phyloP scores from a whole-genome alignment of 2,113 vertebrate genomes.

The Labeo rohita region DNA sequence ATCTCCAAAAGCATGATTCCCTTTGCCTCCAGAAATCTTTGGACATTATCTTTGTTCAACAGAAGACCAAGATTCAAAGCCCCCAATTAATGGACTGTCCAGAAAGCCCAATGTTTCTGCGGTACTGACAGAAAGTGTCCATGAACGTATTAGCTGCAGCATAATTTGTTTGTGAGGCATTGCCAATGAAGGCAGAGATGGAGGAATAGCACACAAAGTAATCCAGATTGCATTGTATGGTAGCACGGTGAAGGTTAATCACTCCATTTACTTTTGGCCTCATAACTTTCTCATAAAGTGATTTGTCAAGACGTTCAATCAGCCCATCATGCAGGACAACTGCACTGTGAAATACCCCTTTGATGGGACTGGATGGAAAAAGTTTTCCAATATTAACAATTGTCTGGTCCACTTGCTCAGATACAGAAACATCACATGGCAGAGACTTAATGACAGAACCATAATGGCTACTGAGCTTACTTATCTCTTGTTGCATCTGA shows the following conservation, averaged over 20 bases:
- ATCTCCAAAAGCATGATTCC: slow-evolving; percentile 79
- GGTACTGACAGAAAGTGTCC: slow-evolving; percentile 83
- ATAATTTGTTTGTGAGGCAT: slow-evolving; percentile 81
- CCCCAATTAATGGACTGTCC: slow-evolving; percentile 88
- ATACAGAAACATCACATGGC: slow-evolving; percentile 75
- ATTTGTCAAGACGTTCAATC: slow-evolving; percentile 76
- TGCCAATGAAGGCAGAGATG: slow-evolving; percentile 83
- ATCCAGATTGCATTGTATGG: slow-evolving; percentile 75
- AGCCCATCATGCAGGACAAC: slow-evolving; percentile 80
- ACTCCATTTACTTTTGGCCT: slow-evolving; percentile 84
- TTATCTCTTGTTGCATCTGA: slow-evolving; percentile 75
- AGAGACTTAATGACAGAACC: slow-evolving; percentile 68
- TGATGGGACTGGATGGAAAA: slow-evolving; percentile 74
- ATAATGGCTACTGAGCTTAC: slow-evolving; percentile 69
- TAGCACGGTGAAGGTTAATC: slow-evolving; percentile 82
- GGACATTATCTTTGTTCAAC: slow-evolving; percentile 76
- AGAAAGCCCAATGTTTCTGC: slow-evolving; percentile 79
- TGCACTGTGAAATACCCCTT: slow-evolving; percentile 87
- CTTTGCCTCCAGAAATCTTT: slow-evolving; percentile 76
- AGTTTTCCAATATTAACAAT: slow-evolving; percentile 66
- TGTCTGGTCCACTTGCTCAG: slow-evolving; percentile 69
- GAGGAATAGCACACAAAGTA: slow-evolving; percentile 90
- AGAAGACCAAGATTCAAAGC: slow-evolving; percentile 81
- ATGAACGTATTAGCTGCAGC: slow-evolving; percentile 86
- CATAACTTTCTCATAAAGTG: slow-evolving; percentile 82